These are phyloP conservation scores for Zelleria hepariella DNA, from an alignment of 2,888 invertebrate genomes.

Conservation along the genomic window DNA sequence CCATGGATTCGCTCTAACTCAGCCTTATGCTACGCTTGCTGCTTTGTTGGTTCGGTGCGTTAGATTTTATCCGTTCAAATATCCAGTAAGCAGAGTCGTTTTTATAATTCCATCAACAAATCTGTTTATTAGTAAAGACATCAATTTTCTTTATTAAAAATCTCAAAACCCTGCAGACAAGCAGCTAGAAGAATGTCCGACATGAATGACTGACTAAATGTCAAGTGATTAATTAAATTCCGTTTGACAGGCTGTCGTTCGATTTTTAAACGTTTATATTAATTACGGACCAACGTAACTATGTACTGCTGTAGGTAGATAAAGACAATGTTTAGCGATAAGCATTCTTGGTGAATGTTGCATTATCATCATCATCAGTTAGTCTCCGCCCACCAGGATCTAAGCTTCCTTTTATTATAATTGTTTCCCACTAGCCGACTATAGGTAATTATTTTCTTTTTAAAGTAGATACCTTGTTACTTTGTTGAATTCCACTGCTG, in stretches of 20 bases:
- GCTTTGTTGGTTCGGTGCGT: no score
- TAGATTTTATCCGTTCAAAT: no score
- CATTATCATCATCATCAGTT: background rate
- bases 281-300: background rate
- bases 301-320: background rate
- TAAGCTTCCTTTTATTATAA: background rate
- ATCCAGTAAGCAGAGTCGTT: no score
- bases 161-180: background rate
- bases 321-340: background rate
- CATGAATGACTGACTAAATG: background rate
- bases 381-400: background rate
- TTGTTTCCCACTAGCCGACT: no score
- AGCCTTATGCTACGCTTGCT: no score
- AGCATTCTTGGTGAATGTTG: background rate
- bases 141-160: no score
- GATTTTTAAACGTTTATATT: background rate
- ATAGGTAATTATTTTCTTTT: no score
- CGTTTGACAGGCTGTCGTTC: background rate
- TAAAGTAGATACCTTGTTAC: background rate
- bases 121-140: no score
- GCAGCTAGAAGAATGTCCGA: background rate
- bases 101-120: no score
- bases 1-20: no score
- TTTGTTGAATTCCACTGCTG: no score
- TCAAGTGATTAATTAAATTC: background rate